These are phyloP conservation scores for Thunnus maccoyii DNA, from an alignment of 2,113 vertebrate species.

Conservation along the genomic window DNA sequence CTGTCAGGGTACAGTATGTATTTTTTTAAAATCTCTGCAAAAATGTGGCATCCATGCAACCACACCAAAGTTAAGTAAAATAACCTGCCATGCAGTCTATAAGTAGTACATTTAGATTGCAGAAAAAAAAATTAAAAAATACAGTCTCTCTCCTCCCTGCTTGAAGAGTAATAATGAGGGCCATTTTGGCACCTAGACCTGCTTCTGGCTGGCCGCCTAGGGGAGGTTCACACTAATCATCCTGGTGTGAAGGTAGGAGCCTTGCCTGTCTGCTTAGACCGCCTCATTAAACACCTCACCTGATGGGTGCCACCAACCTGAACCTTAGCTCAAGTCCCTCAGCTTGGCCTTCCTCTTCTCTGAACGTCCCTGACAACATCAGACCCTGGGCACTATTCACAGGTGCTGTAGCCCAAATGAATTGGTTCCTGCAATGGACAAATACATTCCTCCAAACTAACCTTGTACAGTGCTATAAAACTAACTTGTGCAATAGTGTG, in stretches of 20 bases:
- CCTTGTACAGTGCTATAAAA: not conserved
- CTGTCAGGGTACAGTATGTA: not conserved
- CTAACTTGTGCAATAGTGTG: not conserved
- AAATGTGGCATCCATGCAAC: not conserved
- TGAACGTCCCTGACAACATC: conserved; percentile 29
- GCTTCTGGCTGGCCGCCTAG: conserved; percentile 60
- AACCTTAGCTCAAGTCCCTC: conserved; percentile 48
- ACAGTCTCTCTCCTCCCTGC: conserved; percentile 23
- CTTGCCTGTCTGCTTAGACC: conserved; percentile 64
- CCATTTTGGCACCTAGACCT: conserved; percentile 62
- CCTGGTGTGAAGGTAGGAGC: conserved; percentile 81
- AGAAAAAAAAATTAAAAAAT: conserved; percentile 12
- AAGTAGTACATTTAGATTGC: conserved; percentile 19
- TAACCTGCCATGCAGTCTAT: conserved; percentile 8
- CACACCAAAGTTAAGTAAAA: conserved; percentile 4
- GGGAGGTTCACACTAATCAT: conserved; percentile 84
- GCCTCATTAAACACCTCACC: conserved; percentile 78
- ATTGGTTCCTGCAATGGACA: not conserved
- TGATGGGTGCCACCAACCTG: conserved; percentile 65
- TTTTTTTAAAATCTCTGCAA: not conserved
- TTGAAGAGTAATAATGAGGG: conserved; percentile 78
- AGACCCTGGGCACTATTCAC: conserved; percentile 16
- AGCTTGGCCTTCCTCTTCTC: conserved; percentile 32
- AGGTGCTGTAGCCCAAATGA: not conserved
- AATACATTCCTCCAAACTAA: not conserved